Percentiles rank a stretch among this genome's conserved stretches.
Evolutionary conservation across 2,888 invertebrate species (phyloP).

Genomic region (Drosophila leonis): DNA sequence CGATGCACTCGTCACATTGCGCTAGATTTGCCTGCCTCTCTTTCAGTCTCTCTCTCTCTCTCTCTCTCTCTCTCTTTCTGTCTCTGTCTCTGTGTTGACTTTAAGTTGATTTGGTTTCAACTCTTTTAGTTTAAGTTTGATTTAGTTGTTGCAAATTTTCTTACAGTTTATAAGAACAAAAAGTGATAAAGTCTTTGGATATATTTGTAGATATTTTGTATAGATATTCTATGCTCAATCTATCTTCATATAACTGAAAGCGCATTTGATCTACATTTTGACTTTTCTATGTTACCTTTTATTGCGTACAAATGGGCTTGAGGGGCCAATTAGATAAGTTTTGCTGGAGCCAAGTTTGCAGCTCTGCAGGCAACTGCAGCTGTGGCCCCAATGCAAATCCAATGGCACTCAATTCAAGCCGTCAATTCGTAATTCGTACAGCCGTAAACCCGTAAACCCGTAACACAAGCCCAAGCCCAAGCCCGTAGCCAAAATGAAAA

Average conservation of each 20-base stretch:
- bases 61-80: not conserved
- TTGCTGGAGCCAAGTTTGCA: slow-evolving; percentile 13
- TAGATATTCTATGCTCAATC: not conserved
- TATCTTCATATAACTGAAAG: not conserved
- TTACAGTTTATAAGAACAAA: not conserved
- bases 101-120: not conserved
- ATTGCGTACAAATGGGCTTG: slow-evolving; percentile 14
- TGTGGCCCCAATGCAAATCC: slow-evolving; percentile 25
- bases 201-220: too few species aligned
- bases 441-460: not conserved
- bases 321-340: slow-evolving; percentile 46
- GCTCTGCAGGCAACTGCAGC: slow-evolving; percentile 13
- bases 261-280: not conserved
- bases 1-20: slow-evolving; percentile 44
- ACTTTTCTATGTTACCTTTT: not conserved
- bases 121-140: not conserved
- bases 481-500: slow-evolving; percentile 5
- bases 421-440: slow-evolving; percentile 9
- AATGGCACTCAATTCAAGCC: slow-evolving; percentile 48
- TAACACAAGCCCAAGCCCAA: not conserved
- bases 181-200: not conserved
- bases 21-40: slow-evolving; percentile 35
- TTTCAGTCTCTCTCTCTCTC: not conserved
- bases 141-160: too few species aligned
- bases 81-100: not conserved